A percentile compares a stretch with the other conserved stretches of the same genome.
phyloP scores from a whole-genome alignment of 1,140 invertebrate genomes.

The Epicauta chinensis region DNA sequence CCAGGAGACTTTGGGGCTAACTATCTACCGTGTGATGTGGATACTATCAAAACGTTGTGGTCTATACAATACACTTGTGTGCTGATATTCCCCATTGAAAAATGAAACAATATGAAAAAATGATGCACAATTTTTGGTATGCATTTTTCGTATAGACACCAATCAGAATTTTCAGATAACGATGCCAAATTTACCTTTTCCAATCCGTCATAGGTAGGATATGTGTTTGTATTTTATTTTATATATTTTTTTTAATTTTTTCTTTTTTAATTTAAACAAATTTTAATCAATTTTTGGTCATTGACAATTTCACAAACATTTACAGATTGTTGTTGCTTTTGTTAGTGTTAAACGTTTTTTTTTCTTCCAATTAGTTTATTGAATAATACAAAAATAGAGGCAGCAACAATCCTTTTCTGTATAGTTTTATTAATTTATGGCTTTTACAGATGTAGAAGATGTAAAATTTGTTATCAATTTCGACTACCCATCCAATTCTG shows the following conservation, averaged over 20 bases:
- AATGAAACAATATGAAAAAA: neutral
- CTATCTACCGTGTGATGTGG: constrained; percentile 8
- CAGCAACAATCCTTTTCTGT: constrained; percentile 5
- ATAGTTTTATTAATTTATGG: neutral
- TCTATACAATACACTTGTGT: constrained; percentile 5
- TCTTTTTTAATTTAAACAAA: neutral
- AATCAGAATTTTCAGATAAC: constrained; percentile 18
- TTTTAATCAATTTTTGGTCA: neutral
- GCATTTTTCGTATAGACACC: constrained; percentile 28
- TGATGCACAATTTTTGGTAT: constrained; percentile 25
- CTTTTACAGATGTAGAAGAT: constrained; percentile 92
- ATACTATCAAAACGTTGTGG: neutral
- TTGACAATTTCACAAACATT: no score
- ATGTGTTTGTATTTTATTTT: constrained; percentile 24
- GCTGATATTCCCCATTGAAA: constrained; percentile 17
- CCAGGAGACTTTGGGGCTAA: constrained; percentile 10
- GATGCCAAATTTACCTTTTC: constrained; percentile 18
- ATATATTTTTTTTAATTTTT: neutral
- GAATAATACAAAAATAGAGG: neutral
- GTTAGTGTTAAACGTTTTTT: no score
- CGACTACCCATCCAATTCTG: constrained; percentile 97
- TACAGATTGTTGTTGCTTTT: no score
- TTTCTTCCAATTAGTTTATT: neutral
- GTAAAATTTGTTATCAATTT: constrained; percentile 99
- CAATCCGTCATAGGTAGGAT: constrained; percentile 24